Conservation (phyloP, 2,797 vertebrate genomes). For the Pseudomugil gertrudae region DNA sequence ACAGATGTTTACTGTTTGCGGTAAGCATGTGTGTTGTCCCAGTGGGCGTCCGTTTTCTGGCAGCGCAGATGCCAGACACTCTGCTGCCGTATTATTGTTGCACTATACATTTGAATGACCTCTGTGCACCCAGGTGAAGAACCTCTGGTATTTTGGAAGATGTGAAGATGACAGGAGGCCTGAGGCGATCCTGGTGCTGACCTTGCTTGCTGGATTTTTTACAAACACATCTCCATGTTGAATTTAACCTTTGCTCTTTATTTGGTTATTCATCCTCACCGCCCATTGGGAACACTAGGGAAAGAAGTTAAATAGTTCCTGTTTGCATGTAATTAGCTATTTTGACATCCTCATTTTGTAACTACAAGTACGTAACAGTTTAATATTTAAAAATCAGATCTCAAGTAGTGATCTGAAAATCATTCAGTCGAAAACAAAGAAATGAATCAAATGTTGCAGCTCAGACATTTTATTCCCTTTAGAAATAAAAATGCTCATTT, state of each 20-base stretch:
- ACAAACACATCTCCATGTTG: too few relatives aligned
- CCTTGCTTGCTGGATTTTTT: too few relatives aligned
- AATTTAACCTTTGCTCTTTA: too few relatives aligned
- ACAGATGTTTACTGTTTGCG: conserved; percentile 60
- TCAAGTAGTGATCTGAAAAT: not conserved
- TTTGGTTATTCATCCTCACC: too few relatives aligned
- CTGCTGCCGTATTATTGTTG: conserved; percentile 18
- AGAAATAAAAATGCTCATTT: not conserved
- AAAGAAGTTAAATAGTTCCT: too few relatives aligned
- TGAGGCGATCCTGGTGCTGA: too few relatives aligned
- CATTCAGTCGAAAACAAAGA: not conserved
- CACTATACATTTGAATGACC: conserved; percentile 28
- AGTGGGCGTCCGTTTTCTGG: conserved; percentile 19
- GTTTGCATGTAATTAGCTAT: too few relatives aligned
- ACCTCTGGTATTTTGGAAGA: conserved; percentile 7
- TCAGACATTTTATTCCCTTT: not conserved
- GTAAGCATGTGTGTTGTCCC: conserved; percentile 36
- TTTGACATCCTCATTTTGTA: too few relatives aligned
- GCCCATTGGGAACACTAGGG: too few relatives aligned
- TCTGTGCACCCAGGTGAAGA: conserved; percentile 12
- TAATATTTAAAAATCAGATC: too few relatives aligned
- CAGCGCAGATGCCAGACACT: conserved; percentile 27
- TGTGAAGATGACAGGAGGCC: not conserved
- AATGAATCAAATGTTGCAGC: not conserved
- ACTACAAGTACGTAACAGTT: too few relatives aligned